These are phyloP conservation scores for Streblospio benedicti DNA, from an alignment of 1,140 invertebrate genomes.

Conservation along the genomic window DNA sequence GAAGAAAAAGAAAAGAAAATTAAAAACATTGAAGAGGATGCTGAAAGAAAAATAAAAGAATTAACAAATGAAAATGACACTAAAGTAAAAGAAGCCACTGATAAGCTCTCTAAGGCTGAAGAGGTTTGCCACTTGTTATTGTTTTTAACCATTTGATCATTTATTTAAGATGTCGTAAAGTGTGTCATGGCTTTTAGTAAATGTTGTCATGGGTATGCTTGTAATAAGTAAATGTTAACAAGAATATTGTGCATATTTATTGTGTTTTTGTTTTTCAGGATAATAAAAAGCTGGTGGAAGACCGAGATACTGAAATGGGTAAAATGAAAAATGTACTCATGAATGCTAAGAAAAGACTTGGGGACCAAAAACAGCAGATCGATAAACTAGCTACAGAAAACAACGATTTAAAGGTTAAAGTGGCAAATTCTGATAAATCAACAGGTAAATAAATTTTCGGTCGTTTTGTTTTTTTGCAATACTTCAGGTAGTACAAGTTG, in stretches of 20 bases:
- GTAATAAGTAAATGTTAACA: not conserved
- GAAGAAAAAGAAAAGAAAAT: too few species aligned
- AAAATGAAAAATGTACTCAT: conserved; percentile 12
- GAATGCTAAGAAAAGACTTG: conserved; percentile 34
- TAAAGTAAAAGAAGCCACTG: too few species aligned
- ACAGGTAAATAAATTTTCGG: too few species aligned
- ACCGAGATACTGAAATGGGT: conserved; percentile 47
- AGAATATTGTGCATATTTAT: not conserved
- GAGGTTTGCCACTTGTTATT: too few species aligned
- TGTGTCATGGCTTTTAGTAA: not conserved
- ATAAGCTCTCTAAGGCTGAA: too few species aligned
- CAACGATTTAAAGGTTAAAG: conserved; percentile 27
- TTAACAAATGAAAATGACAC: too few species aligned
- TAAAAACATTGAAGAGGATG: too few species aligned
- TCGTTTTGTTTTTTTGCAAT: too few species aligned
- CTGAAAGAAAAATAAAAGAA: too few species aligned
- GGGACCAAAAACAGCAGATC: conserved; percentile 39
- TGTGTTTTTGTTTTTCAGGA: not conserved
- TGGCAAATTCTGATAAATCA: not conserved
- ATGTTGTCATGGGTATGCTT: not conserved
- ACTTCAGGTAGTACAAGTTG: too few species aligned
- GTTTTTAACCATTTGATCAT: too few species aligned
- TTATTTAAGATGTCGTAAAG: not conserved
- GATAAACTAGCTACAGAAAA: conserved; percentile 43
- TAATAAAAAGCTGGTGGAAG: not conserved